These are phyloP conservation scores for Lineus longissimus DNA, from an alignment of 1,140 invertebrate species.

Conservation along the genomic window DNA sequence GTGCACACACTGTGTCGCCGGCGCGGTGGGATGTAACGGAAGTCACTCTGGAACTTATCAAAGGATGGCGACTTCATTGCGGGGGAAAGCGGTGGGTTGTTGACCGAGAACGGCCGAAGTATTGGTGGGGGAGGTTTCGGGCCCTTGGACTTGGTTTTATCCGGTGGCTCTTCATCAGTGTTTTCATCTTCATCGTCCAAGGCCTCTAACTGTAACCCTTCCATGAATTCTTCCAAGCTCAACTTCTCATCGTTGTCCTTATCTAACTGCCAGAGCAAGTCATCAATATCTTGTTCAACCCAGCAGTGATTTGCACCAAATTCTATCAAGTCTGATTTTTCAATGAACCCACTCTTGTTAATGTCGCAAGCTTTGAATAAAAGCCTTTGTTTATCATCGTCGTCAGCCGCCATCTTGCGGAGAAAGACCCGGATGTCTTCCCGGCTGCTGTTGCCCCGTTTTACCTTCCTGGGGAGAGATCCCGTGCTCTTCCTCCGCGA, in stretches of 20 bases:
- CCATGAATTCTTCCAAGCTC: background rate
- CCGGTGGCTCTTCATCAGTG: no score
- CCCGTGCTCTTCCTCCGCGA: no score
- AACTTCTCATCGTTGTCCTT: conserved; percentile 3
- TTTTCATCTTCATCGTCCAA: no score
- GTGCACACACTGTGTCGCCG: background rate
- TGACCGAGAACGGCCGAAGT: no score
- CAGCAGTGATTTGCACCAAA: background rate
- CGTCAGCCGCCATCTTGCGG: background rate
- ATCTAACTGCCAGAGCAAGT: background rate
- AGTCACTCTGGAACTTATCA: background rate
- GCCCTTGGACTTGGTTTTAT: no score
- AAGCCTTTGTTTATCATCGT: background rate
- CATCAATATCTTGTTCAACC: background rate
- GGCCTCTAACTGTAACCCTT: background rate
- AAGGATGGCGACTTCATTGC: background rate
- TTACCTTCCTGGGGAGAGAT: background rate
- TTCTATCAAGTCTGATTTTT: background rate
- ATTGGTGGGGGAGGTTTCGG: no score
- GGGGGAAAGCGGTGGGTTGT: no score
- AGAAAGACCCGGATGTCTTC: background rate
- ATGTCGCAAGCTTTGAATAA: conserved; percentile 4
- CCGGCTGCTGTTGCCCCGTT: background rate
- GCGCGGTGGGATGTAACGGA: background rate
- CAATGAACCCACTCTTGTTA: background rate